Conservation (phyloP, 2,888 invertebrate genomes). For the Eumerus sabulonum region DNA sequence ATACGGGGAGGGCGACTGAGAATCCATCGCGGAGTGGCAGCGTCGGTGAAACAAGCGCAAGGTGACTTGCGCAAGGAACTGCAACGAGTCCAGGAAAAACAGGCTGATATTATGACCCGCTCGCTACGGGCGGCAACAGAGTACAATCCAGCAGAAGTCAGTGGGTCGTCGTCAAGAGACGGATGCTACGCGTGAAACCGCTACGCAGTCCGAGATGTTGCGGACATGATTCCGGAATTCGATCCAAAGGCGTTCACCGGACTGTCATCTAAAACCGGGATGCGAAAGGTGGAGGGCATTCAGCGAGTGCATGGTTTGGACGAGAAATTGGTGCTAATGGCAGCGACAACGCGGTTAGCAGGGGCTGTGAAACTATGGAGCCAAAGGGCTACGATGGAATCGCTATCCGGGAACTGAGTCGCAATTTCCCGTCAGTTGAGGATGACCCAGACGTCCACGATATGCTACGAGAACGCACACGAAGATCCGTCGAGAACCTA, state of each 20-base stretch:
- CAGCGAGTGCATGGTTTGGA: conserved; percentile 13
- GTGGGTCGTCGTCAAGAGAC: not conserved
- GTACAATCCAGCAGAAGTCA: not conserved
- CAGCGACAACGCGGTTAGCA: not conserved
- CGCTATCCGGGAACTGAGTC: not conserved
- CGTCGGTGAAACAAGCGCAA: not conserved
- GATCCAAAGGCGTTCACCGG: not conserved
- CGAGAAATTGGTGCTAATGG: conserved; percentile 24
- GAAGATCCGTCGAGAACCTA: not conserved
- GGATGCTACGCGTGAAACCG: not conserved
- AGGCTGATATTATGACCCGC: not conserved
- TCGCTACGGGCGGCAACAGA: too few relatives aligned
- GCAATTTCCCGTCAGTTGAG: not conserved
- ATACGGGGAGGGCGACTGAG: too few relatives aligned
- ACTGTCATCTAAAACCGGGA: not conserved
- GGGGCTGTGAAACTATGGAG: conserved; percentile 6
- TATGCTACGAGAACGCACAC: not conserved
- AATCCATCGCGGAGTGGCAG: too few relatives aligned
- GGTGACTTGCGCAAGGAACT: not conserved
- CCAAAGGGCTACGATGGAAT: not conserved
- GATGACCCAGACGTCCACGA: conserved; percentile 16
- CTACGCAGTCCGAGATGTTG: not conserved
- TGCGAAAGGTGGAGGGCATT: conserved; percentile 2
- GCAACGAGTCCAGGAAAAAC: not conserved
- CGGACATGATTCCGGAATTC: not conserved